These are phyloP conservation scores for Ophioderma brevispina DNA, from an alignment of 35 echinoderm and acorn worm genomes.

Conservation along the genomic window DNA sequence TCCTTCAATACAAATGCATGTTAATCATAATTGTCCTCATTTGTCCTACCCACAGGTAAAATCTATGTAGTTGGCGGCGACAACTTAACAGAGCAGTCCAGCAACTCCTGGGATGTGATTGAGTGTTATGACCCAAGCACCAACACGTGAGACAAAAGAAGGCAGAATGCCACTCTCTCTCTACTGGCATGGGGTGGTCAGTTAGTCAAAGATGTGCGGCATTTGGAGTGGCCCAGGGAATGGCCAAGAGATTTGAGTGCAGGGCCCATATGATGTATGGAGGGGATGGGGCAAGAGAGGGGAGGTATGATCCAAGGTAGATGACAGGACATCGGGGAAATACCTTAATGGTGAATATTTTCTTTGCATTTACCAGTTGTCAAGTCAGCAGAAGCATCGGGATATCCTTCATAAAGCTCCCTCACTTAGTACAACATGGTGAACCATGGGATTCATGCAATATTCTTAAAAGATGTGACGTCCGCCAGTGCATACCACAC, in stretches of 20 bases:
- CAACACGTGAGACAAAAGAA: conserved; percentile 36
- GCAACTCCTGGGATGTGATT: conserved; percentile 43
- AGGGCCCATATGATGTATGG: conserved; percentile 58
- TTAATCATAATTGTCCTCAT: background rate
- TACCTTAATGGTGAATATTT: too few species aligned
- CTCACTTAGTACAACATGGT: too few species aligned
- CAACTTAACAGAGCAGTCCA: conserved; percentile 41
- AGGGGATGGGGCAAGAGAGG: conserved; percentile 31
- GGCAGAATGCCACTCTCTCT: conserved; percentile 63
- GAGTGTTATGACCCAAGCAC: conserved; percentile 68
- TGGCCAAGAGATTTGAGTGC: background rate
- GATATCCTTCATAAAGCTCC: too few species aligned
- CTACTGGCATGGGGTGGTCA: conserved; percentile 61
- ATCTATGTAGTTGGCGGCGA: conserved; percentile 76
- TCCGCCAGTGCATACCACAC: too few species aligned
- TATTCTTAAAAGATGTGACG: too few species aligned
- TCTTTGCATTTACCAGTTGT: too few species aligned
- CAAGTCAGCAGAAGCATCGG: too few species aligned
- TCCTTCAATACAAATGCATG: background rate
- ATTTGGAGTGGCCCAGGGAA: background rate
- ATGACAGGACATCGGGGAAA: too few species aligned
- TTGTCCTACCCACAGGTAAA: conserved; percentile 42
- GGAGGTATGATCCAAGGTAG: conserved; percentile 63
- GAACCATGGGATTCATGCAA: too few species aligned
- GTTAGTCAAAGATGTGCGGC: conserved; percentile 30